Base-by-base conservation (phyloP, 2,797 vertebrate genomes). In the Corythornis leucogaster region DNA sequence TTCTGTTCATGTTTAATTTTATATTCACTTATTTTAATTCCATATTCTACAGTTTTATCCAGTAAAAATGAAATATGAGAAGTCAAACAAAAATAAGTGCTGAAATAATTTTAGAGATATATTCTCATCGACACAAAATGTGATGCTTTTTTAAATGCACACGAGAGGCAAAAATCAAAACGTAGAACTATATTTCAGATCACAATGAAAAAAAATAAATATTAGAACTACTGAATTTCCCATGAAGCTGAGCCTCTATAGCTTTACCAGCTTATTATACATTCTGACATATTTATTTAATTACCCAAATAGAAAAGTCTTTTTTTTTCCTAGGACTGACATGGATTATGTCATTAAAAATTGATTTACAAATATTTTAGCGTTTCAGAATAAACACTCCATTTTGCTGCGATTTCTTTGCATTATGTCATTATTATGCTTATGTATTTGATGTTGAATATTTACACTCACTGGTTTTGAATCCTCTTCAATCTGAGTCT, bases 311-410 rank as follows among this genome's bases (percentile, higher is more conserved):
- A 74, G 22, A 85, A 89, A 82, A 57, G 15, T 5, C 15, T 83
- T 21, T 79, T 45, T 19, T 79, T 45, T 64, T 75, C 31, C 67
- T 87, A 25, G 76, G 51, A 54, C 53, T 40, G 61, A 55, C 57
- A 68, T 68, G 11, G 19, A 33, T 40, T 24, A 31, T 68, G 58
- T 12, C 84, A 68, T 84, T 89, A 82, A 90, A 94, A 85, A 80
- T 64, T 68, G 42, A 90, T 91, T 67, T 82, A 58, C 62, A 87
- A 83, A 92, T 92, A 83, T 76, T 90, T 94, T 82, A 80, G 2
- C 12, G 80, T 80, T 87, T 77, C 11, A 85, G 33, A 92, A 78
- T 80, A 89, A 95, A 87, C 20, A 51, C 4, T 70, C 26, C 6
- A 35, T 77, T 95, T 79, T 58, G 30, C 30, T 30, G 11, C 18